phyloP scores from a whole-genome alignment of 1,140 invertebrate species.

The Ectropis grisescens region DNA sequence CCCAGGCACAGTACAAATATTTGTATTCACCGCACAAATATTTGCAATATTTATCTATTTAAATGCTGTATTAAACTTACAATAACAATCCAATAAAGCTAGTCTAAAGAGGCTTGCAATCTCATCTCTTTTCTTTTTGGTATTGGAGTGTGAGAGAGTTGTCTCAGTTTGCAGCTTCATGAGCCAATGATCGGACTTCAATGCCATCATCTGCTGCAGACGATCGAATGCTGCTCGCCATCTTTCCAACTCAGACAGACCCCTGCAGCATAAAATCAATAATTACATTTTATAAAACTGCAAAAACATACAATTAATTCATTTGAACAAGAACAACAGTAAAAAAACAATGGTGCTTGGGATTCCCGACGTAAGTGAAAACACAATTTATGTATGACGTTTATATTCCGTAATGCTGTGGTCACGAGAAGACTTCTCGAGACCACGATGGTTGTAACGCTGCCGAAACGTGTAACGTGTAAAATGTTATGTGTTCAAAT shows the following conservation, averaged over 20 bases:
- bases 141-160: conserved; percentile 33
- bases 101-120: conserved; percentile 38
- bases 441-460: no score
- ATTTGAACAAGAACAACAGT: no score
- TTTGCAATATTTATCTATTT: no score
- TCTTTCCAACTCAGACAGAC: conserved; percentile 41
- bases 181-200: conserved; percentile 48
- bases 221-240: conserved; percentile 48
- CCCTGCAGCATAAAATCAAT: conserved; percentile 19
- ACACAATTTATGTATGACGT: no score
- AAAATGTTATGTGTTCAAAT: no score
- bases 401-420: no score
- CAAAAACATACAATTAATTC: conserved; percentile 1
- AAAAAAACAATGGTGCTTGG: no score
- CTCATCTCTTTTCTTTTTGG: conserved; percentile 23
- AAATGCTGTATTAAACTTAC: conserved; percentile 23
- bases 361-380: no score
- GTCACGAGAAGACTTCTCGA: no score
- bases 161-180: conserved; percentile 43
- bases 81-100: conserved; percentile 49
- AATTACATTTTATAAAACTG: conserved; percentile 2
- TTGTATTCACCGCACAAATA: no score
- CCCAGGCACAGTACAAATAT: no score
- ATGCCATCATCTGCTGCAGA: conserved; percentile 28
- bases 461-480: no score